A percentile compares a stretch with the other conserved stretches of the same genome.
Evolutionary conservation across 2,888 invertebrate genomes (phyloP).

Genomic region (Sesamia inferens): DNA sequence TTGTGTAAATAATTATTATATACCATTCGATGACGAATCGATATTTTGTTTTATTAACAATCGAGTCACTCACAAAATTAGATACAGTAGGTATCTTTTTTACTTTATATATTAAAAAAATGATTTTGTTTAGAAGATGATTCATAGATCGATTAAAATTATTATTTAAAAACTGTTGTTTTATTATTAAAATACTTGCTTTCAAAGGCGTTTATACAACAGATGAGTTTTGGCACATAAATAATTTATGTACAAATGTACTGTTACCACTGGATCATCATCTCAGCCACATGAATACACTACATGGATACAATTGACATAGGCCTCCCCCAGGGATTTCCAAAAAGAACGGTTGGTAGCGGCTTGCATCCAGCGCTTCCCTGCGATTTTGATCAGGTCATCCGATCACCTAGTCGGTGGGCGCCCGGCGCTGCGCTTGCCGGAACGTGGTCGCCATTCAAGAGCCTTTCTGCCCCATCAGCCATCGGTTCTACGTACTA

Average conservation of each 20-base stretch:
- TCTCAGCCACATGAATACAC: too few species aligned
- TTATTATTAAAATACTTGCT: conserved; percentile 32
- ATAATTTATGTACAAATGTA: too few species aligned
- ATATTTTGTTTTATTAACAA: conserved; percentile 70
- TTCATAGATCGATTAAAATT: conserved; percentile 83
- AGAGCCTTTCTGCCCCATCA: too few species aligned
- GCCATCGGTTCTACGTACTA: too few species aligned
- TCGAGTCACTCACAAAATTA: conserved; percentile 74
- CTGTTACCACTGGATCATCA: neutral
- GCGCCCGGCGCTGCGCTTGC: too few species aligned
- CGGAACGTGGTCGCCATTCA: too few species aligned
- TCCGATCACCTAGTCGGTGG: too few species aligned
- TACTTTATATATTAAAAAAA: conserved; percentile 68
- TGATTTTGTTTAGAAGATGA: conserved; percentile 77
- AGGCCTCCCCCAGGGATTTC: too few species aligned
- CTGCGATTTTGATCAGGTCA: too few species aligned
- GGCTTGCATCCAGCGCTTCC: too few species aligned
- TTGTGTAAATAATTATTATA: conserved; percentile 67
- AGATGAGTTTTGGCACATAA: neutral
- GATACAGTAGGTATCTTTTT: conserved; percentile 69
- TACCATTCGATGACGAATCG: conserved; percentile 63
- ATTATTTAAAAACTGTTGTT: conserved; percentile 73
- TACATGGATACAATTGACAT: too few species aligned
- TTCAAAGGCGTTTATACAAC: neutral
- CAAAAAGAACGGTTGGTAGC: too few species aligned